Conservation (phyloP, 1,140 invertebrate species). For the Monomorium pharaonis region DNA sequence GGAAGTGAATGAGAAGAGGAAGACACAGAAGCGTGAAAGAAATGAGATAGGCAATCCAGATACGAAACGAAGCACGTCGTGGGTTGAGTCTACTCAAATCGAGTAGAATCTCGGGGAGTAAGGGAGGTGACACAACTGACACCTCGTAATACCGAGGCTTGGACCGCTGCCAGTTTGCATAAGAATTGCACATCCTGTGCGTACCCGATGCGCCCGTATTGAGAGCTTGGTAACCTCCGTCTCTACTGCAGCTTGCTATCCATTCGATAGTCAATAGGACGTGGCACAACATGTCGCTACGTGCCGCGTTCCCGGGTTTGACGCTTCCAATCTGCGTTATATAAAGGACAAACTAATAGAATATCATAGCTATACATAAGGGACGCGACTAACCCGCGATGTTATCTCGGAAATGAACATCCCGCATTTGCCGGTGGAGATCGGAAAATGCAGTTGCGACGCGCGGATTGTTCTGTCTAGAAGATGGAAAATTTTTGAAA, state of each 20-base stretch:
- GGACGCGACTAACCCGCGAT: conserved; percentile 13
- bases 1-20: not conserved
- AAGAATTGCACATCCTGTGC: conserved; percentile 80
- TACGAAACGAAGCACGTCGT: conserved; percentile 61
- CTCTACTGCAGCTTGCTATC: conserved; percentile 67
- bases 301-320: conserved; percentile 57
- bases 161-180: conserved; percentile 82
- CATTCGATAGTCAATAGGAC: conserved; percentile 77
- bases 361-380: conserved; percentile 64
- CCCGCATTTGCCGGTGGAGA: not conserved
- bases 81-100: conserved; percentile 66
- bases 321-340: conserved; percentile 28
- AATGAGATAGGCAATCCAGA: conserved; percentile 47
- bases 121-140: conserved; percentile 80
- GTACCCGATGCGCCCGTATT: conserved; percentile 67
- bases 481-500: not conserved
- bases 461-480: not conserved
- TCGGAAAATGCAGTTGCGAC: not conserved
- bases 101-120: conserved; percentile 66
- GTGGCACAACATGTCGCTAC: conserved; percentile 71
- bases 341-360: conserved; percentile 65
- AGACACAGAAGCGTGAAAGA: not conserved
- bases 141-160: conserved; percentile 82
- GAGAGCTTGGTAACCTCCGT: conserved; percentile 54
- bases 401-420: conserved; percentile 18